Evolutionary conservation across 2,888 invertebrate genomes (phyloP), one percentile per base, ranked within the genome.

Genomic region (Lysandra coridon): DNA sequence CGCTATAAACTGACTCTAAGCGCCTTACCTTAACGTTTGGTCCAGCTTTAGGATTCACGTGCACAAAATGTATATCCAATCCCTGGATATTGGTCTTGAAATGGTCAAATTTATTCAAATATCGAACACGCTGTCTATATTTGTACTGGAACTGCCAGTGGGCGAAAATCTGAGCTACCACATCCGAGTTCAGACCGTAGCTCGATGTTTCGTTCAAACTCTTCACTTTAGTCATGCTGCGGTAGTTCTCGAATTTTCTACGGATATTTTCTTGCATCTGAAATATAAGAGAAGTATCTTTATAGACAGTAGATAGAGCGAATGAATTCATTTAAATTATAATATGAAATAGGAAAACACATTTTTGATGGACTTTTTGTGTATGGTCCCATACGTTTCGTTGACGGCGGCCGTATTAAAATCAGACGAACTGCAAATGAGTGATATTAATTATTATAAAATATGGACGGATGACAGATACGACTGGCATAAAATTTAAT

Each of bases 121-220:
- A 95, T 17, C 90, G 89, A 84, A 97, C 96, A 12, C 97, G 95
- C 78, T 96, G 91, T 62, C 87, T 87, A 64, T 92, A 88, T 81
- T 96, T 95, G 87, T 97, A 98, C 69, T 96, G 95, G 57, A 96
- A 96, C 40, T 95, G 95, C 99, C 99, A 99, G 87, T 98, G 96
- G 1, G 96, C 92, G 44, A 97, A 90, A 49, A 98, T 92, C 78
- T 95, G 95, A 14, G 95, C 91, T 33, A 98, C 90, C 33, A 96
- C 96, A 1, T 96, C 95, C 0, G 96, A 92, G 84, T 98, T 97
- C 83, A 98, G 96, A 0, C 99, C 99, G 86, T 98, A 98, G 78
- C 96, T 95, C 92, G 98, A 98, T 1, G 95, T 95, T 75, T 95
- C 96, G 88, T 97, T 96, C 30, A 96, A 83, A 49, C 90, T 90